phyloP scores from a whole-genome alignment of 2,113 vertebrate species.

The Chaetorhynchus papuensis region DNA sequence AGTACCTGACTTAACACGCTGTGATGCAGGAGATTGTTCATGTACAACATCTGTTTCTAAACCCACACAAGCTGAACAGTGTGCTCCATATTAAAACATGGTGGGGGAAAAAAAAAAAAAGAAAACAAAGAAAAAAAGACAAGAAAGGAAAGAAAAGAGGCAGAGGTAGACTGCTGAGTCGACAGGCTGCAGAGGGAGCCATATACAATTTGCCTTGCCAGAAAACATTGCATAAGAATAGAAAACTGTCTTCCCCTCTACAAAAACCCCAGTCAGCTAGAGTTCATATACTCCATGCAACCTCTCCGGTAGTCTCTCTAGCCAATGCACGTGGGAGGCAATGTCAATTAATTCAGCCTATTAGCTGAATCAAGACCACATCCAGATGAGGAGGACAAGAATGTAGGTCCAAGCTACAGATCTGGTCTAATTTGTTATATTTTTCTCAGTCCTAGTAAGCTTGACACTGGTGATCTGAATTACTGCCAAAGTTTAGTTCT shows the following conservation, averaged over 20 bases:
- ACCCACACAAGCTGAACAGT: not conserved
- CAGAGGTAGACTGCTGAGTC: not conserved
- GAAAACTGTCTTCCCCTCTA: not conserved
- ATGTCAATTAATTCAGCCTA: not conserved
- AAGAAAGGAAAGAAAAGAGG: not conserved
- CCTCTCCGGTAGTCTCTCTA: not conserved
- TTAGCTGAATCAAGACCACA: slow-evolving; percentile 5
- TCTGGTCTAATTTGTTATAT: not conserved
- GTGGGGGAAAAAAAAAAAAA: rapidly evolving
- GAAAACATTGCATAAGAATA: not conserved
- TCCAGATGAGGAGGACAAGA: not conserved
- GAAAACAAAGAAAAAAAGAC: not conserved
- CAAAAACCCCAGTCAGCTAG: not conserved
- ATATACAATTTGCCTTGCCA: not conserved
- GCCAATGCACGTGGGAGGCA: not conserved
- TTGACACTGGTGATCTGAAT: not conserved
- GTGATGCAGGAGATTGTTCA: not conserved
- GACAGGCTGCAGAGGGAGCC: not conserved
- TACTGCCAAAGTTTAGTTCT: not conserved
- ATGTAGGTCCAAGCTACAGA: not conserved
- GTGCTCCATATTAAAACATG: not conserved
- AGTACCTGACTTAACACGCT: not conserved
- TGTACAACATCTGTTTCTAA: not conserved
- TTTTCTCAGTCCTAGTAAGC: not conserved
- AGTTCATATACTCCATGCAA: not conserved